These are phyloP conservation scores for Sclerodermus sp. DNA, from an alignment of 2,888 invertebrate species.

Conservation along the genomic window DNA sequence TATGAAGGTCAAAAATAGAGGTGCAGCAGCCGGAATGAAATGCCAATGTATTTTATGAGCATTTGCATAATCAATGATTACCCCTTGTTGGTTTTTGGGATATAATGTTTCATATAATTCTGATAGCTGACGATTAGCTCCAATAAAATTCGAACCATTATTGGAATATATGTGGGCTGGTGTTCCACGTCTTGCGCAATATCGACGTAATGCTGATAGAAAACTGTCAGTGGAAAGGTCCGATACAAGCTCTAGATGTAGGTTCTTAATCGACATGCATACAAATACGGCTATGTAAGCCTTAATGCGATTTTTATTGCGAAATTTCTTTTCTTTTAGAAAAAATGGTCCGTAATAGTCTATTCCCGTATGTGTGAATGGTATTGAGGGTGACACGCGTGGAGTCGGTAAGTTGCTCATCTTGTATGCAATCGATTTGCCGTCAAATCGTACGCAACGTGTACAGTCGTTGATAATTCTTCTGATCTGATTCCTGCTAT, in stretches of 20 bases:
- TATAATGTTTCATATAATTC: not conserved
- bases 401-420: too few species aligned
- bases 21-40: slow-evolving; percentile 16
- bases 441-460: not conserved
- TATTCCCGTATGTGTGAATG: not conserved
- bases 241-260: not conserved
- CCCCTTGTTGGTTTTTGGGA: not conserved
- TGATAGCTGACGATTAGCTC: slow-evolving; percentile 23
- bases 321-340: not conserved
- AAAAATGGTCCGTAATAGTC: not conserved
- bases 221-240: slow-evolving; percentile 25
- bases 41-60: slow-evolving; percentile 9
- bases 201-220: slow-evolving; percentile 37
- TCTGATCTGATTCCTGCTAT: too few species aligned
- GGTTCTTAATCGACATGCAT: not conserved
- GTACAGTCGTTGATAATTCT: too few species aligned
- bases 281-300: slow-evolving; percentile 2
- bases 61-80: not conserved
- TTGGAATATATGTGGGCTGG: slow-evolving; percentile 38
- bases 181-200: slow-evolving; percentile 36
- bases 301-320: not conserved
- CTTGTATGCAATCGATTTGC: too few species aligned
- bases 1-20: too few species aligned
- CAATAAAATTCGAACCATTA: slow-evolving; percentile 45
- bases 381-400: not conserved